Conservation (phyloP, 2,797 vertebrate species). For the Ptychobarbus kaznakovi region DNA sequence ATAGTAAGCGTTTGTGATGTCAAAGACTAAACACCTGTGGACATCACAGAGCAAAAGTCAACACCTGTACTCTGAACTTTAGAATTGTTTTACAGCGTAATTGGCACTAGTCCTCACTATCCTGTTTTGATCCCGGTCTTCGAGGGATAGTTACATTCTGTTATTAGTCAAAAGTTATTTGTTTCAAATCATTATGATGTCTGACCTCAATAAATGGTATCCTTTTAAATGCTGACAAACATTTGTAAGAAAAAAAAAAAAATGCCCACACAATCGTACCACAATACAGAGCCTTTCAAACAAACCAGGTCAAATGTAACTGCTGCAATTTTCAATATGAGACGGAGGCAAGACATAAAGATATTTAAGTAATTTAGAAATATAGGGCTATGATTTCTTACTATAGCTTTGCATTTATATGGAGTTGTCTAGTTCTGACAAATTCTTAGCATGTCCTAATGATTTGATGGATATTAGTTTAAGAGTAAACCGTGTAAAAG, state of each 20-base stretch:
- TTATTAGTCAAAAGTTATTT: background rate
- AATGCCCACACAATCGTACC: background rate
- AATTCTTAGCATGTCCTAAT: background rate
- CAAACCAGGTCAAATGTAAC: background rate
- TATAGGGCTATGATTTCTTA: background rate
- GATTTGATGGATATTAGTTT: background rate
- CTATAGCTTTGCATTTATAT: background rate
- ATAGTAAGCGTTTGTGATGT: slow-evolving; percentile 53
- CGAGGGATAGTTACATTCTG: slow-evolving; percentile 12
- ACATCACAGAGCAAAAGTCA: slow-evolving; percentile 52
- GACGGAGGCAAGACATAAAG: background rate
- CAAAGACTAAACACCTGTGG: slow-evolving; percentile 51
- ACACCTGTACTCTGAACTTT: slow-evolving; percentile 58
- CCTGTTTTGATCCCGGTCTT: slow-evolving; percentile 22
- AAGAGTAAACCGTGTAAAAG: slow-evolving; percentile 7
- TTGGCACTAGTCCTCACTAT: slow-evolving; percentile 46
- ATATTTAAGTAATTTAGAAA: background rate
- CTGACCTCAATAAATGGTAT: background rate
- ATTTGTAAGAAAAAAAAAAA: background rate
- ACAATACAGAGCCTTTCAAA: background rate
- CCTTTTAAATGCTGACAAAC: background rate
- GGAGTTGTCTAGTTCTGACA: background rate
- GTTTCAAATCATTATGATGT: background rate
- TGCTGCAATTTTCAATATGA: background rate
- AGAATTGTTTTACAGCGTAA: slow-evolving; percentile 61